Percentiles rank a stretch among this genome's conserved stretches.
Evolutionary conservation across 2,113 vertebrate species (phyloP).

Genomic region (Ardeotis arabs): DNA sequence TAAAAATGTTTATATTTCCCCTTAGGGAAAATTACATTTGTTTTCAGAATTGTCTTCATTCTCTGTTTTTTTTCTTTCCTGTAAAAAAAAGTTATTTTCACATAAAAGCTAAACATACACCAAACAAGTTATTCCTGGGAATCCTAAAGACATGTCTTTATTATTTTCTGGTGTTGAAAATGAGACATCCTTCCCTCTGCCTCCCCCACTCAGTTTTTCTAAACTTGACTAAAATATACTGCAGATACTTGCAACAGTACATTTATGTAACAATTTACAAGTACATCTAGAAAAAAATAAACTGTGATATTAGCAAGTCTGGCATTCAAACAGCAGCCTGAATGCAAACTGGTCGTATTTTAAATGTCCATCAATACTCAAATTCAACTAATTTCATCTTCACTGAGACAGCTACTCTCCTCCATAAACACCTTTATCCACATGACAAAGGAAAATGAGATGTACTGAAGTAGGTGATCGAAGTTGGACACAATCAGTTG

Average conservation of each 20-base stretch:
- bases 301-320: neutral
- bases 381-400: neutral
- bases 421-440: neutral
- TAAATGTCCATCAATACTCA: neutral
- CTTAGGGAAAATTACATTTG: neutral
- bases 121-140: neutral
- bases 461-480: neutral
- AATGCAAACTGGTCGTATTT: neutral
- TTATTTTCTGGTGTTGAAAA: neutral
- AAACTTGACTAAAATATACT: neutral
- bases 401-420: neutral
- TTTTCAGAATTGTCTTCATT: neutral
- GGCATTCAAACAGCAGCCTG: neutral
- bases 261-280: neutral
- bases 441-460: neutral
- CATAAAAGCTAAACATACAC: neutral
- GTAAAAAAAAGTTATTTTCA: neutral
- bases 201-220: neutral
- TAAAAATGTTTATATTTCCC: neutral
- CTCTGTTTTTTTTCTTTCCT: neutral
- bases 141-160: neutral
- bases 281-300: neutral
- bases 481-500: neutral
- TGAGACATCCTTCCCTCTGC: neutral
- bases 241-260: neutral